These are phyloP conservation scores for Prenolepis imparis DNA, from an alignment of 2,888 invertebrate genomes.

Conservation along the genomic window DNA sequence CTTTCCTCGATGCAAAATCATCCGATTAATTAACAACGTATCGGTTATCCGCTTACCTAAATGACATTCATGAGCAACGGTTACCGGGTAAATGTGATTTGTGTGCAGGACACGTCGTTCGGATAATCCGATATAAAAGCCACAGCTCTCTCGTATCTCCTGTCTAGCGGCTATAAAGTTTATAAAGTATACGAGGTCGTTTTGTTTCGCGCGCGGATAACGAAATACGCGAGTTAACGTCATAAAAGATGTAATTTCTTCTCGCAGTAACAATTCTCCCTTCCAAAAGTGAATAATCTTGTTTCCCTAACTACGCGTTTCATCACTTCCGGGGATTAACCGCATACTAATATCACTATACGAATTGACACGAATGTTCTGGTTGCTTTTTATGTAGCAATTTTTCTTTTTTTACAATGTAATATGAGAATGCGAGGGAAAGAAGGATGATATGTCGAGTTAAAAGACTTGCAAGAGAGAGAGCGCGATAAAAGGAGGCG, in stretches of 20 bases:
- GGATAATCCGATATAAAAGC: constrained; percentile 42
- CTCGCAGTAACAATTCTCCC: not conserved
- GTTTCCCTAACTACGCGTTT: not conserved
- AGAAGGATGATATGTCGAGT: not conserved
- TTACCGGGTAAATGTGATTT: constrained; percentile 34
- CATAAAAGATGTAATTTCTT: constrained; percentile 21
- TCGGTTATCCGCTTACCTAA: not conserved
- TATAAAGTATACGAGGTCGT: constrained; percentile 15
- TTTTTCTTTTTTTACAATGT: not conserved
- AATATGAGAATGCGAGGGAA: not conserved
- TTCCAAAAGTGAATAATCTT: not conserved
- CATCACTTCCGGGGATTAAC: not conserved
- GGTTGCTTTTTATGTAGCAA: not conserved
- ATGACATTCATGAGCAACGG: constrained; percentile 21
- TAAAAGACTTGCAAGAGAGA: not conserved
- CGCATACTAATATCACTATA: constrained; percentile 1
- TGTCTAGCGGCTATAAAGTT: constrained; percentile 11
- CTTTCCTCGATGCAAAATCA: constrained; percentile 8
- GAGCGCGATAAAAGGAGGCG: not conserved
- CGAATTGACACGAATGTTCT: not conserved
- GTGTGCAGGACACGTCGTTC: constrained; percentile 31
- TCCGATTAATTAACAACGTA: constrained; percentile 1
- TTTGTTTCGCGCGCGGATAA: not conserved
- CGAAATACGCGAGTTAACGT: constrained; percentile 7
- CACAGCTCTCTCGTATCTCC: constrained; percentile 15